Base-by-base conservation (phyloP, 2,888 invertebrate species). In the Xestia sexstrigata region DNA sequence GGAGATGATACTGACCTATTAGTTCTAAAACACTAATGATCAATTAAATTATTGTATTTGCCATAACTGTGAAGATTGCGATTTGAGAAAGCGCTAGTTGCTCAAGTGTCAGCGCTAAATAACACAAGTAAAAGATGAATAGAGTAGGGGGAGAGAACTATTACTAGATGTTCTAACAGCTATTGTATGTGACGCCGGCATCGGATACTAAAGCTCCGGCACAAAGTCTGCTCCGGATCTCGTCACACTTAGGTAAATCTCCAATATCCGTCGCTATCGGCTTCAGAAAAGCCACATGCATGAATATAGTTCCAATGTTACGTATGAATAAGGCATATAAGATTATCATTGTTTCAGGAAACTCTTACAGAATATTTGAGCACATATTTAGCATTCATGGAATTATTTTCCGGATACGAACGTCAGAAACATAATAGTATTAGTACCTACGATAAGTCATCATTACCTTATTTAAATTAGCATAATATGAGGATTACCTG, bases 231-330 rank as follows among this genome's bases (percentile, higher is more conserved):
- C 90, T 85, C 90, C 92, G 94, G 94, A 94, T 95, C 93, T 93
- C 92, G 92, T 93, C 92, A 94, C 93, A 94, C 93, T 95, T 95
- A 94, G 93, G 93, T 94, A 95, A 95, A 96, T 95, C 95, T 94
- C 92, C 94, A 94, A 95, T 95, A 95, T 95, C 95, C 95, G 93
- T 89, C 90, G 90, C 92, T 92, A 93, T 93, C 93, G 92, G 90
- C 92, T 93, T 91, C 91, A 88, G 88, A 91, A 93, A 92, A 92
- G 90, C 89, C 90, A 91, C 89, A 87, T 89, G 87, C 88, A 90
- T 90, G 89, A 91, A 92, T 89, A 90, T 86, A 89, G 87, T 85
- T 89, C 83, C 82, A 86, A 85, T 86, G 84, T 86, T 87, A 80
- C 76, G 69, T 83, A 86, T 88, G 85, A 85, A 89, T 89, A 87